These are phyloP conservation scores for Arothron firmamentum DNA, from an alignment of 2,113 vertebrate species.

Conservation along the genomic window DNA sequence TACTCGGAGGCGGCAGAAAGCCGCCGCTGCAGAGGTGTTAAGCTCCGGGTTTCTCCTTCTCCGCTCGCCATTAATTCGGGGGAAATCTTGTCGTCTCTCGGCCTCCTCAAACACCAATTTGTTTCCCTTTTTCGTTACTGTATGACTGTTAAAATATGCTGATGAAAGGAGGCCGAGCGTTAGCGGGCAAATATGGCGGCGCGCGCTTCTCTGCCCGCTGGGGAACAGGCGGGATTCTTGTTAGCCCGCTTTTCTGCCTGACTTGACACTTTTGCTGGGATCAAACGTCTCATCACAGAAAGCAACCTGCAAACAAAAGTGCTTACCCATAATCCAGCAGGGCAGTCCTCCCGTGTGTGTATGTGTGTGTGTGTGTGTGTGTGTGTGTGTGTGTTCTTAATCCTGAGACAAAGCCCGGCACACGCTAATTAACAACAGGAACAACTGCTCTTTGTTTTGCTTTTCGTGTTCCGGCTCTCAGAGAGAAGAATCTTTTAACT, in stretches of 20 bases:
- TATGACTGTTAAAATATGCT: slow-evolving; percentile 70
- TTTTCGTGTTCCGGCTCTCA: too few species aligned
- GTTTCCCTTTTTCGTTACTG: slow-evolving; percentile 60
- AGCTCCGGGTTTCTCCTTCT: slow-evolving; percentile 49
- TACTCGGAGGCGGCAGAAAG: slow-evolving; percentile 10
- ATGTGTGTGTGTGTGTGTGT: slow-evolving; percentile 22
- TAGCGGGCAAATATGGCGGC: slow-evolving; percentile 24
- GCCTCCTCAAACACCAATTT: slow-evolving; percentile 68
- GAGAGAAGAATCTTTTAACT: too few species aligned
- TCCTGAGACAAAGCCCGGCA: slow-evolving; percentile 51
- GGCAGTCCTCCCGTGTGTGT: slow-evolving; percentile 27
- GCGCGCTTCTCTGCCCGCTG: slow-evolving; percentile 58
- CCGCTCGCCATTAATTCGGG: slow-evolving; percentile 49
- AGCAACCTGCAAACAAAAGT: slow-evolving; percentile 59
- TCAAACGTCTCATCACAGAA: slow-evolving; percentile 73
- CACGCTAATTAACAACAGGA: slow-evolving; percentile 59
- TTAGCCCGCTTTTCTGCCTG: slow-evolving; percentile 70
- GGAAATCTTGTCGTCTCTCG: slow-evolving; percentile 50
- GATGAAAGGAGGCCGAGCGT: slow-evolving; percentile 61
- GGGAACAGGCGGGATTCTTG: slow-evolving; percentile 59
- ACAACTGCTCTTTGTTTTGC: slow-evolving; percentile 6
- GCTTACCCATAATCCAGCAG: slow-evolving; percentile 69
- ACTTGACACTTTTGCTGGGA: slow-evolving; percentile 71
- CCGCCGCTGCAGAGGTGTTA: too few species aligned
- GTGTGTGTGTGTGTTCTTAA: slow-evolving; percentile 43